Evolutionary conservation across 2,113 vertebrate species (phyloP), one percentile per base, ranked within the genome.

Genomic region (Stigmatopora nigra): DNA sequence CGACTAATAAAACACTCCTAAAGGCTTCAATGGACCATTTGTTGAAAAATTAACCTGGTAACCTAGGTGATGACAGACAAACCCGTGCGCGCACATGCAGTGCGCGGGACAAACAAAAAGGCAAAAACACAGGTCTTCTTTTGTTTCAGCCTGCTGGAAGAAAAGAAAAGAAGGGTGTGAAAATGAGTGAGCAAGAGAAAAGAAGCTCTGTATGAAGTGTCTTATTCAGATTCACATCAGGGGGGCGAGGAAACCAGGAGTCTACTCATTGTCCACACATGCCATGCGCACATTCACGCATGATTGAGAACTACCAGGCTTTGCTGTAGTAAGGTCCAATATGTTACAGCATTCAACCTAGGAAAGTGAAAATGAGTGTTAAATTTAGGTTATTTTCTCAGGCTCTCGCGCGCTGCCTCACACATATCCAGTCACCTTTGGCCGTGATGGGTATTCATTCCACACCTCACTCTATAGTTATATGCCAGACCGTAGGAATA

Each of bases 291-390:
- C 20, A 75, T 77, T 68, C 79, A 77, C 72, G 77, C 76, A 62
- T 49, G 14, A 25, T 15, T 55, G 76, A 77, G 72, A 72, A 73
- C 78, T 72, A 73, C 75, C 79, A 76, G 79, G 51, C 76, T 70
- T 56, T 61, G 75, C 72, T 64, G 52, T 63, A 41, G 82, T 84
- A 87, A 68, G 90, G 83, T 85, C 85, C 86, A 84, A 82, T 86
- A 89, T 86, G 82, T 85, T 73, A 84, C 81, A 87, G 84, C 89
- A 89, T 89, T 89, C 84, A 80, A 85, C 86, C 87, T 86, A 89
- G 88, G 89, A 90, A 90, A 84, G 90, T 90, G 91, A 89, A 92
- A 91, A 92, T 91, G 84, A 89, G 88, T 92, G 88, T 41, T 88
- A 90, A 91, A 91, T 91, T 90, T 86, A 87, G 82, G 88, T 88